A percentile compares a stretch with the other conserved stretches of the same genome.
Evolutionary conservation across 53 echinoderm and acorn worm genomes (phyloP).

Genomic region (Mesocentrotus franciscanus): DNA sequence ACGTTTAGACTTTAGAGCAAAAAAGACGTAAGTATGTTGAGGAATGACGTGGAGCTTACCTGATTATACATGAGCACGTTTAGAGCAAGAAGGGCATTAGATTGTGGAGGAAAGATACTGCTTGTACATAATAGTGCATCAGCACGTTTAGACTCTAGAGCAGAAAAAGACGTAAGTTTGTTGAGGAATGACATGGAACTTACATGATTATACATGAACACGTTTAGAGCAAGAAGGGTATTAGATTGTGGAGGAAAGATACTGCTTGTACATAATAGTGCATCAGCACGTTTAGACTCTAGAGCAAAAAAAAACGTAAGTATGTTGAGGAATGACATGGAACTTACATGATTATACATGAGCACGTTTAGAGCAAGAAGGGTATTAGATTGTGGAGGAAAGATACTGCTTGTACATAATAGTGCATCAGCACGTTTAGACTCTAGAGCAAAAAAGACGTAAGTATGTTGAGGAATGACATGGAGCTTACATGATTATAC

Average conservation of each 20-base stretch:
- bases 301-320: no score
- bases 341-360: neutral
- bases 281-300: no score
- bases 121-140: no score
- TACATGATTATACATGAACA: neutral
- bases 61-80: neutral
- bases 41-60: neutral
- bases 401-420: no score
- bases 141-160: no score
- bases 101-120: neutral
- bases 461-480: no score
- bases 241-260: neutral
- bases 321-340: neutral
- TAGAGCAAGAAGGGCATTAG: neutral
- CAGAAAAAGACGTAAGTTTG: no score
- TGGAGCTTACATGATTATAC: conserved; percentile 5
- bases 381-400: neutral
- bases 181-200: no score
- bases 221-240: neutral
- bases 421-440: no score
- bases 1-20: no score
- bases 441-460: no score
- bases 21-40: no score
- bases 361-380: neutral
- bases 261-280: neutral